These are phyloP conservation scores for Drosophila melanica DNA, from an alignment of 1,140 invertebrate genomes.

Conservation along the genomic window DNA sequence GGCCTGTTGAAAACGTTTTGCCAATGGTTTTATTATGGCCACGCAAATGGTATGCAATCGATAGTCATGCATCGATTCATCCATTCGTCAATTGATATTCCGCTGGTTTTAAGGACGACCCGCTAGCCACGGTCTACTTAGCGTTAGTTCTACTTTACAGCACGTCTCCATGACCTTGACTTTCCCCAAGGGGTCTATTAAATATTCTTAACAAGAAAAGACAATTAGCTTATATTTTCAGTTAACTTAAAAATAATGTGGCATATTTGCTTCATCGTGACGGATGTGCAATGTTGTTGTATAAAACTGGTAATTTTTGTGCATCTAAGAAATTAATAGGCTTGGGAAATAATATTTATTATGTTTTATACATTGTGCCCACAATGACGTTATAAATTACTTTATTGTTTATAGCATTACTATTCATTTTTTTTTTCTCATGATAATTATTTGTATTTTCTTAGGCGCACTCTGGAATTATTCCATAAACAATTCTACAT, in stretches of 20 bases:
- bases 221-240: constrained; percentile 32
- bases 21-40: constrained; percentile 70
- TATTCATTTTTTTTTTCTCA: too few relatives aligned
- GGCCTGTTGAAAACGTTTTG: constrained; percentile 64
- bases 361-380: too few relatives aligned
- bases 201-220: constrained; percentile 11
- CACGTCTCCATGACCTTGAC: too few relatives aligned
- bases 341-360: too few relatives aligned
- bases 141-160: background rate
- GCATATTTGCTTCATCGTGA: background rate
- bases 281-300: too few relatives aligned
- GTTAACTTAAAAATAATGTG: background rate
- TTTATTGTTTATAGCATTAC: too few relatives aligned
- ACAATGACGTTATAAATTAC: too few relatives aligned
- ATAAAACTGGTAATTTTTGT: too few relatives aligned
- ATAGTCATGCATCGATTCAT: constrained; percentile 35
- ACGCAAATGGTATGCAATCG: constrained; percentile 54
- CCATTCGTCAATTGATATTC: constrained; percentile 38
- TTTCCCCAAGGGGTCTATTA: background rate
- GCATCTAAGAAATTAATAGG: too few relatives aligned
- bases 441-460: too few relatives aligned
- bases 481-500: background rate
- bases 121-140: background rate
- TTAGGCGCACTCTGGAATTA: too few relatives aligned
- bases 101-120: constrained; percentile 24